phyloP scores from a whole-genome alignment of 2,888 invertebrate genomes.

The Drosophila meridionalis region DNA sequence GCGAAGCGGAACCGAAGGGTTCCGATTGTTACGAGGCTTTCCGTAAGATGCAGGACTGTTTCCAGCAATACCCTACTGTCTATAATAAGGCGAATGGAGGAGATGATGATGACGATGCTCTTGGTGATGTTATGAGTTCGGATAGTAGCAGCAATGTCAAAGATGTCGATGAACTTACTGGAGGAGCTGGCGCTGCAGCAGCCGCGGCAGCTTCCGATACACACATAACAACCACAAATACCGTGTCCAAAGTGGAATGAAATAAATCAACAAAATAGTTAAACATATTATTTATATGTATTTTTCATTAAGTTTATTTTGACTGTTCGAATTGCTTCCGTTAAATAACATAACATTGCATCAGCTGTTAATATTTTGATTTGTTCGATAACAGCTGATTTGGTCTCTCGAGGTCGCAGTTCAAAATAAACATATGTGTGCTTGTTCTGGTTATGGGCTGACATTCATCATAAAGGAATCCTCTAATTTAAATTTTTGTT shows the following conservation, averaged over 20 bases:
- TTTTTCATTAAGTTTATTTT: background rate
- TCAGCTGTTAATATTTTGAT: slow-evolving; percentile 29
- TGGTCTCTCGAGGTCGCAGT: background rate
- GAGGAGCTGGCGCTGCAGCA: slow-evolving; percentile 47
- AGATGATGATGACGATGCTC: slow-evolving; percentile 86
- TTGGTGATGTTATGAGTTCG: slow-evolving; percentile 70
- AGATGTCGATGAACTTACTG: slow-evolving; percentile 53
- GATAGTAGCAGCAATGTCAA: slow-evolving; percentile 57
- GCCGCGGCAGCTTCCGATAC: slow-evolving; percentile 13
- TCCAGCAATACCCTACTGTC: slow-evolving; percentile 93
- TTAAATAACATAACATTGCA: slow-evolving; percentile 13
- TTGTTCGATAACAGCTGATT: slow-evolving; percentile 23
- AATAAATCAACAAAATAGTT: slow-evolving; percentile 8
- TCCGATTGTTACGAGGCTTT: slow-evolving; percentile 96
- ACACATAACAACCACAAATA: slow-evolving; percentile 9
- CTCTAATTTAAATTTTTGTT: background rate
- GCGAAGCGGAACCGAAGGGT: slow-evolving; percentile 95
- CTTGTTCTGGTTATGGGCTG: background rate
- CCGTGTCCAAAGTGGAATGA: slow-evolving; percentile 49
- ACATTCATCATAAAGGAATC: background rate
- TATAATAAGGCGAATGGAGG: slow-evolving; percentile 91
- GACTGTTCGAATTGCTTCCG: background rate
- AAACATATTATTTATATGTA: background rate
- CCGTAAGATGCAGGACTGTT: slow-evolving; percentile 95
- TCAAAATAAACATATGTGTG: background rate